phyloP scores from a whole-genome alignment of 1,140 invertebrate species.

The Platyura marginata region DNA sequence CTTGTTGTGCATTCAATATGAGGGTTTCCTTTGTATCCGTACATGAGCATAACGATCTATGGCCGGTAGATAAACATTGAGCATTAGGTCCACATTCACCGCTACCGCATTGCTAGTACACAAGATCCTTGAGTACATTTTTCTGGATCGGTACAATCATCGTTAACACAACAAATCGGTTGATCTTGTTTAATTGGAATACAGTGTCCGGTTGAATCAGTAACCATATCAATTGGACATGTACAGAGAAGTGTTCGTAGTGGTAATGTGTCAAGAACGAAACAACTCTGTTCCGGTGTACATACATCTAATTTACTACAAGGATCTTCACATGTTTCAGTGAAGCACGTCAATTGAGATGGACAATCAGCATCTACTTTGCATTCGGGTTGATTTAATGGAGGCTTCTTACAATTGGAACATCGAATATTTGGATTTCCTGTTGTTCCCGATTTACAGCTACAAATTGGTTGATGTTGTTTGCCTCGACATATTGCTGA shows the following conservation, averaged over 20 bases:
- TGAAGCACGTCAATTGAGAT: conserved; percentile 52
- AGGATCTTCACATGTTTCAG: conserved; percentile 53
- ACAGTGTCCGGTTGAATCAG: conserved; percentile 40
- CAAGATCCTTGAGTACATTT: conserved; percentile 56
- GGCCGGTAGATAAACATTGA: conserved; percentile 53
- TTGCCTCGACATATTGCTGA: conserved; percentile 52
- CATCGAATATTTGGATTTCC: conserved; percentile 70
- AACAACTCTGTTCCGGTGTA: conserved; percentile 51
- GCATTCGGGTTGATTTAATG: conserved; percentile 45
- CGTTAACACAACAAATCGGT: conserved; percentile 36
- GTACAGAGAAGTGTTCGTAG: conserved; percentile 62
- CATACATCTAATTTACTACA: conserved; percentile 51
- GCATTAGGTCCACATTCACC: conserved; percentile 70
- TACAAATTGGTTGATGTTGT: conserved; percentile 60
- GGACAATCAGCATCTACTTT: conserved; percentile 55
- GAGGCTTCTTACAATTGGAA: conserved; percentile 23
- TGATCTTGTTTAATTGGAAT: conserved; percentile 27
- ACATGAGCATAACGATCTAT: conserved; percentile 60
- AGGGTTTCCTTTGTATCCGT: conserved; percentile 60
- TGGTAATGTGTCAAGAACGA: conserved; percentile 56
- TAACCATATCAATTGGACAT: conserved; percentile 53
- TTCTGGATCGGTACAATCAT: conserved; percentile 51
- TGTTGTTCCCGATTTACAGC: conserved; percentile 47
- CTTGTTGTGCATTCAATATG: too few relatives aligned
- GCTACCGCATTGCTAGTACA: conserved; percentile 53